phyloP scores from a whole-genome alignment of 2,797 vertebrate species.

The Danio kyathit region DNA sequence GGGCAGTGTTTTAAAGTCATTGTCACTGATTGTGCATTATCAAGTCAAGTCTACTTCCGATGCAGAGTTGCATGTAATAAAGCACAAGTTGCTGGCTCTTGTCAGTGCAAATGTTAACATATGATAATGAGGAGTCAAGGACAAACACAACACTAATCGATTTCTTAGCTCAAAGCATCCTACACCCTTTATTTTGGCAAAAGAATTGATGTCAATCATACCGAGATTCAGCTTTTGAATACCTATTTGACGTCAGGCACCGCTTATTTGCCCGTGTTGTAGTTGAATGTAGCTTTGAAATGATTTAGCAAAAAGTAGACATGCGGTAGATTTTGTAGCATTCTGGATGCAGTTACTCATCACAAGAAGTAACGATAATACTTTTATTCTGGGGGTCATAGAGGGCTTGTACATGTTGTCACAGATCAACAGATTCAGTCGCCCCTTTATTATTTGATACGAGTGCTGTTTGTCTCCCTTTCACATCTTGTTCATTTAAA shows the following conservation, averaged over 20 bases:
- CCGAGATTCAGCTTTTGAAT: conserved; percentile 62
- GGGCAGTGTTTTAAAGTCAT: conserved; percentile 54
- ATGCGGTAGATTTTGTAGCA: conserved; percentile 80
- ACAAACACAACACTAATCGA: conserved; percentile 45
- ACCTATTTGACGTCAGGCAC: conserved; percentile 83
- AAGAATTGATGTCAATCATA: conserved; percentile 44
- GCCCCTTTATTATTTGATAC: conserved; percentile 49
- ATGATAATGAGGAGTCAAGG: conserved; percentile 53
- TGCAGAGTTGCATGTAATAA: conserved; percentile 74
- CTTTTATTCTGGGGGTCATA: conserved; percentile 73
- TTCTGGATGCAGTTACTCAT: conserved; percentile 76
- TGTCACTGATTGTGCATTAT: conserved; percentile 61
- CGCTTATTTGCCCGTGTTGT: conserved; percentile 80
- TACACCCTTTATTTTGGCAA: conserved; percentile 11
- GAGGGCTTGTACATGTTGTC: conserved; percentile 83
- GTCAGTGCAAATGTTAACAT: conserved; percentile 54
- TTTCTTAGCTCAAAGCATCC: conserved; percentile 43
- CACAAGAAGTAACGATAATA: conserved; percentile 62
- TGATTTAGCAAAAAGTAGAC: conserved; percentile 83
- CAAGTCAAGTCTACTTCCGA: conserved; percentile 60
- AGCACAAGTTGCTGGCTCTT: conserved; percentile 75
- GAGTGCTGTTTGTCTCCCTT: conserved; percentile 56
- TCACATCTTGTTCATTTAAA: conserved; percentile 53
- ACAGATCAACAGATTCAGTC: conserved; percentile 73
- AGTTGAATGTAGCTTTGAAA: conserved; percentile 86